These are phyloP conservation scores for Ctena decussata DNA, from an alignment of 2,888 invertebrate genomes.

Conservation along the genomic window DNA sequence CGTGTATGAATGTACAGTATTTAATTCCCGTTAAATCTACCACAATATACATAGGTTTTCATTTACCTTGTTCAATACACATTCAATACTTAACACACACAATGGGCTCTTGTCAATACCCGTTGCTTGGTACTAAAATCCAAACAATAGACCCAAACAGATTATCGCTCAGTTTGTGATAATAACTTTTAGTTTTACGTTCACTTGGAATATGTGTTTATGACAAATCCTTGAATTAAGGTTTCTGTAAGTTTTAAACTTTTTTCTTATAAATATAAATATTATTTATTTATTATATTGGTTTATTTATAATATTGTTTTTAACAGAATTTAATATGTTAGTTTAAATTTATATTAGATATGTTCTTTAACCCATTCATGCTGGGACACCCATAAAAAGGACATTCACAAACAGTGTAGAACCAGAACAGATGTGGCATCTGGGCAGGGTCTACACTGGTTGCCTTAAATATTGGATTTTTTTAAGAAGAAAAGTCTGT, in stretches of 20 bases:
- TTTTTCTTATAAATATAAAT: neutral
- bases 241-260: neutral
- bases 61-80: constrained; percentile 4
- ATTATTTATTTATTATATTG: neutral
- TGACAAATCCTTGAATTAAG: neutral
- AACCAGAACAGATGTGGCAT: too few species aligned
- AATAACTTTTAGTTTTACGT: constrained; percentile 7
- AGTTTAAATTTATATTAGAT: too few species aligned
- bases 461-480: too few species aligned
- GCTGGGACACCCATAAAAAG: too few species aligned
- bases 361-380: too few species aligned
- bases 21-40: constrained; percentile 10
- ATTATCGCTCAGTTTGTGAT: neutral
- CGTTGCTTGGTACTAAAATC: constrained; percentile 57
- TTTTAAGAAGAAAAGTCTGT: too few species aligned
- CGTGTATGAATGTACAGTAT: neutral
- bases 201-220: neutral
- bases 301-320: too few species aligned
- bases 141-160: constrained; percentile 54
- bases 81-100: constrained; percentile 9
- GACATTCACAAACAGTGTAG: too few species aligned
- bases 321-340: too few species aligned
- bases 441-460: too few species aligned
- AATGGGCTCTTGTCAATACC: constrained; percentile 23
- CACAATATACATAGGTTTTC: constrained; percentile 1